Conservation (phyloP, 2,797 vertebrate species). For the Paramormyrops hopkinsi region DNA sequence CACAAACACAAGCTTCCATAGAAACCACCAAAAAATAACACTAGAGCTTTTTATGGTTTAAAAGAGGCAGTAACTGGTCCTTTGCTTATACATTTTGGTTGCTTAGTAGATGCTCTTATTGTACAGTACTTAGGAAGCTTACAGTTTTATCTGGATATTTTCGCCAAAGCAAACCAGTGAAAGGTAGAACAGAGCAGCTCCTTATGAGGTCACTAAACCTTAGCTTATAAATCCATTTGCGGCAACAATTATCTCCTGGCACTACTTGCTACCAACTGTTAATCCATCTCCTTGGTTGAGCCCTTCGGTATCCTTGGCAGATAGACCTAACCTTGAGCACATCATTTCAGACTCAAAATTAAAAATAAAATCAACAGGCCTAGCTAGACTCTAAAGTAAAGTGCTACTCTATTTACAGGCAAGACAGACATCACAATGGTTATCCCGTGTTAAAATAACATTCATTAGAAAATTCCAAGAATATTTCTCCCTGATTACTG, state of each 20-base stretch:
- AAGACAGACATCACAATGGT: neutral
- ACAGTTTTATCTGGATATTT: constrained; percentile 4
- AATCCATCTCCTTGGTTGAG: neutral
- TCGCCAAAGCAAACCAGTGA: neutral
- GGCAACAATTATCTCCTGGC: neutral
- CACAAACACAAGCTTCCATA: neutral
- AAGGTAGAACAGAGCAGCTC: neutral
- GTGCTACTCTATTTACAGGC: neutral
- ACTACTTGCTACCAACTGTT: neutral
- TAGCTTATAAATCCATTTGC: constrained; percentile 5
- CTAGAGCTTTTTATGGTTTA: neutral
- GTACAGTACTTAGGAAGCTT: neutral
- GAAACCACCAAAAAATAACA: neutral
- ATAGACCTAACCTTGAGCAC: neutral
- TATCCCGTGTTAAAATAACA: neutral
- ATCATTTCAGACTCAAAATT: neutral
- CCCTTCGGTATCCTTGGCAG: neutral
- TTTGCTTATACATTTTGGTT: neutral
- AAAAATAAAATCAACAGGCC: neutral
- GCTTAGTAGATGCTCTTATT: neutral
- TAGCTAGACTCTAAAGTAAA: neutral
- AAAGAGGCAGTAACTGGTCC: neutral
- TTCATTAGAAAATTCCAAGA: neutral
- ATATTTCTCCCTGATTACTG: neutral
- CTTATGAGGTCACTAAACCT: neutral